Percentiles rank a stretch among this genome's conserved stretches.
These are phyloP conservation scores for Bufo gargarizans DNA, from an alignment of 2,113 vertebrate genomes.

Conservation along the genomic window DNA sequence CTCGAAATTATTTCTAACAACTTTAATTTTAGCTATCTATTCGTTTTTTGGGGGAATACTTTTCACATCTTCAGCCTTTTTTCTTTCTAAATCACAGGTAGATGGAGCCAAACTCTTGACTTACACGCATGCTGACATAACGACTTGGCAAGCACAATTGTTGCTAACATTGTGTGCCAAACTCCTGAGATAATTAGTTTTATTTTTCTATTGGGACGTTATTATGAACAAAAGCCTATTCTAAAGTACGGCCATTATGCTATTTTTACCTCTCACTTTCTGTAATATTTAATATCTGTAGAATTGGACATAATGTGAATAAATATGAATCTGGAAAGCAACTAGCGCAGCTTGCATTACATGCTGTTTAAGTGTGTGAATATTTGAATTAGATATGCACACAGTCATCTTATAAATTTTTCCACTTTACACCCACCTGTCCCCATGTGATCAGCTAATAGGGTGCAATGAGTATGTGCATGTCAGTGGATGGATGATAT, in stretches of 20 bases:
- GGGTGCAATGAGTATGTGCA: constrained; percentile 35
- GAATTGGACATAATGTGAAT: constrained; percentile 9
- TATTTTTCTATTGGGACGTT: not conserved
- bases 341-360: not conserved
- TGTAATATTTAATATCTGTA: not conserved
- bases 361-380: constrained; percentile 28
- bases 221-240: not conserved
- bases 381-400: not conserved
- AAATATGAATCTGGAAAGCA: not conserved
- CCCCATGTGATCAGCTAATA: constrained; percentile 33
- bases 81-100: not conserved
- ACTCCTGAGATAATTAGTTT: not conserved
- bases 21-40: no score
- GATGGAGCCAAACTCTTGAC: not conserved
- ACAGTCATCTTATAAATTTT: not conserved
- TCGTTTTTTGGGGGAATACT: no score
- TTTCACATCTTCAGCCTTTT: no score
- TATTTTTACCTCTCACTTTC: not conserved
- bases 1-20: no score
- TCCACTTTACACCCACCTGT: constrained; percentile 27
- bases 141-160: not conserved
- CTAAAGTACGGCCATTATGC: not conserved
- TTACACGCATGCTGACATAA: not conserved
- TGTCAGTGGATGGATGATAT: constrained; percentile 36
- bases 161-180: not conserved